phyloP scores from a whole-genome alignment of 2,113 vertebrate species.

The Pundamilia nyererei region DNA sequence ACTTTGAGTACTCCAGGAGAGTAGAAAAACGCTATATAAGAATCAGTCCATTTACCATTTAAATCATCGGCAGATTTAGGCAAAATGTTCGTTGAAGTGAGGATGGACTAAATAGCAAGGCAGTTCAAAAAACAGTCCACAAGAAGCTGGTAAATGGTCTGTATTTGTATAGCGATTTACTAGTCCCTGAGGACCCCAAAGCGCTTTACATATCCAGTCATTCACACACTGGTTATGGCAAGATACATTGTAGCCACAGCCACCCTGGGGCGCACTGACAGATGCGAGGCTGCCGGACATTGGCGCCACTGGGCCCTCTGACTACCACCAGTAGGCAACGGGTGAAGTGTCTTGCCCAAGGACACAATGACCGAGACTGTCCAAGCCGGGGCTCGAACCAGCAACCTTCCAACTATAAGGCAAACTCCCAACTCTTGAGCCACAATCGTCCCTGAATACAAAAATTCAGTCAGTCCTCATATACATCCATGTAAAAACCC shows the following conservation, averaged over 20 bases:
- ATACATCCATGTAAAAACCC: background rate
- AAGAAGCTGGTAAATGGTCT: background rate
- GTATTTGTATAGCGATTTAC: background rate
- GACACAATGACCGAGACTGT: background rate
- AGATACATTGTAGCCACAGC: background rate
- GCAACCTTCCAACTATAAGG: background rate
- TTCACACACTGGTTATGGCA: background rate
- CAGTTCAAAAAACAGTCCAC: background rate
- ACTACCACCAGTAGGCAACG: background rate
- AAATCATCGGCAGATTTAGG: background rate
- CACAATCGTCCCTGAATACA: background rate
- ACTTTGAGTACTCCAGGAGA: background rate
- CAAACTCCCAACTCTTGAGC: background rate
- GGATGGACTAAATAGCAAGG: background rate
- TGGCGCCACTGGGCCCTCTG: background rate
- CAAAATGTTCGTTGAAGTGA: background rate
- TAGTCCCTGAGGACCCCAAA: background rate
- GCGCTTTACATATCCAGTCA: background rate
- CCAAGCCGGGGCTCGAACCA: background rate
- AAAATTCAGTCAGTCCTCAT: background rate
- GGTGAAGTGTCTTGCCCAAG: background rate
- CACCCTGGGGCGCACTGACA: background rate
- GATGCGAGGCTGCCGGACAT: background rate
- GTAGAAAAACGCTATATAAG: background rate
- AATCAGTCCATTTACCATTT: background rate